Evolutionary conservation across 1,140 invertebrate species (phyloP).

Genomic region (Wiebesia pumilae): DNA sequence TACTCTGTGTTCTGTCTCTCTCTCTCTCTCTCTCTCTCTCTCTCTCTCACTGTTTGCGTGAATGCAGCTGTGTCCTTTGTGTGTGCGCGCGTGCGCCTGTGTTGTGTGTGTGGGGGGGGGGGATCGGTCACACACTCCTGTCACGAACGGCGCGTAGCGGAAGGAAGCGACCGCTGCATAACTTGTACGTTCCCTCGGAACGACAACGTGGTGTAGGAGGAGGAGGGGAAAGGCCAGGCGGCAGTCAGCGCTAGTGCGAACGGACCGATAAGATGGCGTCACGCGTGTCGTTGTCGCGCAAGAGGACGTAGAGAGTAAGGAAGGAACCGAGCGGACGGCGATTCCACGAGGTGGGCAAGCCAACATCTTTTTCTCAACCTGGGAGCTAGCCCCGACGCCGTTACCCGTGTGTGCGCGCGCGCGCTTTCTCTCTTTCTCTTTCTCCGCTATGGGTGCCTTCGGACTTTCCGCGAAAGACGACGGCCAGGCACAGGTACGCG

Average conservation of each 20-base stretch:
- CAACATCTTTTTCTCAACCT: constrained; percentile 29
- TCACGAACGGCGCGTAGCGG: constrained; percentile 7
- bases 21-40: too few species aligned
- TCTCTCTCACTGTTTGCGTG: too few species aligned
- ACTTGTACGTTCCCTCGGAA: neutral
- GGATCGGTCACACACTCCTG: too few species aligned
- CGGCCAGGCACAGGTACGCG: neutral
- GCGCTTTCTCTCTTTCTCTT: too few species aligned
- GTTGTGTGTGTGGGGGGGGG: neutral
- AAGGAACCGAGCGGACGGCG: neutral
- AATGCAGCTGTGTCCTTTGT: neutral
- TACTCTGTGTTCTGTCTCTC: too few species aligned
- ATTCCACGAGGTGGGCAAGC: neutral
- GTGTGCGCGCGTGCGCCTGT: neutral
- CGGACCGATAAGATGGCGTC: constrained; percentile 70
- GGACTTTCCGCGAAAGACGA: neutral
- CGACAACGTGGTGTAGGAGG: neutral
- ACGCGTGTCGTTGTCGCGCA: constrained; percentile 62
- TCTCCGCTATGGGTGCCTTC: too few species aligned
- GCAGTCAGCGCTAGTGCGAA: constrained; percentile 13
- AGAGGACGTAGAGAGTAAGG: constrained; percentile 36
- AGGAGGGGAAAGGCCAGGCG: neutral
- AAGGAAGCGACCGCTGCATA: constrained; percentile 23
- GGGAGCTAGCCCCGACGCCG: too few species aligned
- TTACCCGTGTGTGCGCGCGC: too few species aligned